phyloP scores from a whole-genome alignment of 2,888 invertebrate genomes.

The Lasioglossum marginatum region DNA sequence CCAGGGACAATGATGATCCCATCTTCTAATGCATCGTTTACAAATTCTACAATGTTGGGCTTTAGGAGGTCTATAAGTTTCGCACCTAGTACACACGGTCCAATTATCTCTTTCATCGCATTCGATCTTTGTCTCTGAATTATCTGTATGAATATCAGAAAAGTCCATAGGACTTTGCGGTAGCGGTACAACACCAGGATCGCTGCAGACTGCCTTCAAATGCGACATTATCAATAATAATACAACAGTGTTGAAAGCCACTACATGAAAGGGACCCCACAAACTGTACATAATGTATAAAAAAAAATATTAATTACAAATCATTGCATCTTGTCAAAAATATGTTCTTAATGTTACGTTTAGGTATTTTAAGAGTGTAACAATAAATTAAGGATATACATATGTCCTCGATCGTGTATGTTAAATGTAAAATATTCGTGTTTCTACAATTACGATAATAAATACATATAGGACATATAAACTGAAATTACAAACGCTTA shows the following conservation, averaged over 20 bases:
- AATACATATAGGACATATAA: not conserved
- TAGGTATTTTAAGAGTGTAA: constrained; percentile 7
- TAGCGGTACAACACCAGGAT: constrained; percentile 94
- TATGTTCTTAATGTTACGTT: not conserved
- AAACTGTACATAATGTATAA: constrained; percentile 86
- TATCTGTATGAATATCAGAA: constrained; percentile 91
- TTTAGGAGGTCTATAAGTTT: constrained; percentile 92
- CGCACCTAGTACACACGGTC: constrained; percentile 93
- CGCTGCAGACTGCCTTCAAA: constrained; percentile 94
- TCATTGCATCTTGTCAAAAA: not conserved
- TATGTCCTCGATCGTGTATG: not conserved
- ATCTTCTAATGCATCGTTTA: constrained; percentile 91
- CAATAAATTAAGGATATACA: not conserved
- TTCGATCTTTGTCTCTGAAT: constrained; percentile 83
- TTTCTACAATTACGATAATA: not conserved
- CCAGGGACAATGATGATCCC: constrained; percentile 96
- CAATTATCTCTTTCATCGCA: constrained; percentile 88
- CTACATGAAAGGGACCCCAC: constrained; percentile 93
- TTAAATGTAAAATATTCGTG: not conserved
- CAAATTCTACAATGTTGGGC: constrained; percentile 96
- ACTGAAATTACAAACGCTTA: constrained; percentile 77
- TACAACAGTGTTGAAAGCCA: constrained; percentile 92
- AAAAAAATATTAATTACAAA: constrained; percentile 47
- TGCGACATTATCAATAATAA: constrained; percentile 91
- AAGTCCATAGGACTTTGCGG: constrained; percentile 91